Percentiles rank a stretch among this genome's conserved stretches.
These are phyloP conservation scores for Panzeria rudis DNA, from an alignment of 2,888 invertebrate species.

Conservation along the genomic window DNA sequence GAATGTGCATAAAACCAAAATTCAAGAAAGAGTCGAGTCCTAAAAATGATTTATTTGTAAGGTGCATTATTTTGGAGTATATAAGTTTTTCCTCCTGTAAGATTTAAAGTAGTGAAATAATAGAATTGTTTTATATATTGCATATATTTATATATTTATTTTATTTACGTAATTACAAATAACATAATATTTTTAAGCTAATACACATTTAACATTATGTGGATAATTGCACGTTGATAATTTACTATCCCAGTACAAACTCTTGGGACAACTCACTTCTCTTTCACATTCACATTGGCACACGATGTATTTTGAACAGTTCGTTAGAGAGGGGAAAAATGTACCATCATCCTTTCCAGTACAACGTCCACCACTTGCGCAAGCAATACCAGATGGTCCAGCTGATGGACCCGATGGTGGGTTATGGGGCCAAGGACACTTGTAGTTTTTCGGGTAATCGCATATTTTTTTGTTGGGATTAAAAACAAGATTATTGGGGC, in stretches of 20 bases:
- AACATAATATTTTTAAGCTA: neutral
- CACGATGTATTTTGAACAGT: constrained; percentile 46
- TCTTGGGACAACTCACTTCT: constrained; percentile 49
- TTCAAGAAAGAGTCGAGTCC: neutral
- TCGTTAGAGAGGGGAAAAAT: constrained; percentile 30
- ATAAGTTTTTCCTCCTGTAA: neutral
- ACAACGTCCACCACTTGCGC: constrained; percentile 63
- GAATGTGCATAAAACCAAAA: too few relatives aligned
- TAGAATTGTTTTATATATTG: neutral
- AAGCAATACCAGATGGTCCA: constrained; percentile 68
- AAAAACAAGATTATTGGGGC: constrained; percentile 66
- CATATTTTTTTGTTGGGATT: constrained; percentile 60
- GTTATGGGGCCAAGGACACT: constrained; percentile 60
- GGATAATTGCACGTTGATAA: constrained; percentile 38
- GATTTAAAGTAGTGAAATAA: neutral
- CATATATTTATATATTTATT: neutral
- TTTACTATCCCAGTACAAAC: constrained; percentile 41
- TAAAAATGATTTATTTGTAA: neutral
- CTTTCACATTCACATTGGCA: constrained; percentile 64
- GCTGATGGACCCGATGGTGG: constrained; percentile 44
- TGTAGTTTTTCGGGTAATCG: constrained; percentile 68
- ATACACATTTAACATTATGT: constrained; percentile 24
- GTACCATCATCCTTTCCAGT: constrained; percentile 37
- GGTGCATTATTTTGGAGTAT: too few relatives aligned
- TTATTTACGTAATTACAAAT: neutral